A percentile compares a stretch with the other conserved stretches of the same genome.
These are phyloP conservation scores for Oikopleura albicans DNA, from an alignment of 23 tunicate species.

Conservation along the genomic window DNA sequence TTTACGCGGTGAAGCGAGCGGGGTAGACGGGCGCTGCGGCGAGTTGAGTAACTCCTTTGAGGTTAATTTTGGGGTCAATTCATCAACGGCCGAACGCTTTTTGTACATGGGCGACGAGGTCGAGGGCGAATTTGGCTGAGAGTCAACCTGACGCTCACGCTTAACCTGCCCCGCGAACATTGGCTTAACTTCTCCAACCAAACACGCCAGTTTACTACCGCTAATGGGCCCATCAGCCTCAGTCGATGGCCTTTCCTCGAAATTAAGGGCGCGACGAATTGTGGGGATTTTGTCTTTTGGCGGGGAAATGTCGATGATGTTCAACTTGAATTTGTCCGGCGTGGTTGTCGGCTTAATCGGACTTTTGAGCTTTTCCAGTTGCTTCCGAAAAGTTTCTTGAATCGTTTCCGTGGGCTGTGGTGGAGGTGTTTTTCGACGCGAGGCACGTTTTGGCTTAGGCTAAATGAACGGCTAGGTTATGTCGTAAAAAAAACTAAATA, in stretches of 20 bases:
- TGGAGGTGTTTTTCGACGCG: neutral
- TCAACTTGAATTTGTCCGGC: neutral
- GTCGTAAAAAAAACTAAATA: too few species aligned
- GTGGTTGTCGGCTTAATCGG: neutral
- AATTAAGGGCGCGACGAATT: neutral
- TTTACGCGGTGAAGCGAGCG: neutral
- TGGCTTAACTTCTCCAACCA: neutral
- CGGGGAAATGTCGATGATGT: neutral
- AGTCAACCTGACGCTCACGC: neutral
- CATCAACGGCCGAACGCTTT: neutral
- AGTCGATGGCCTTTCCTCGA: neutral
- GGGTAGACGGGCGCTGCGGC: neutral
- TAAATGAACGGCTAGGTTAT: too few species aligned
- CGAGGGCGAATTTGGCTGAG: slow-evolving; percentile 16
- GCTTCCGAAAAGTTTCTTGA: neutral
- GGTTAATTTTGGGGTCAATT: neutral
- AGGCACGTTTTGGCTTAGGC: too few species aligned
- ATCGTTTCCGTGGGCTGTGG: neutral
- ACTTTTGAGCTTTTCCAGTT: neutral
- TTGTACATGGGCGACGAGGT: slow-evolving; percentile 13
- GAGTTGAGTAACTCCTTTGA: neutral
- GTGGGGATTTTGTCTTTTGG: neutral
- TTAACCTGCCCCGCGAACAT: neutral
- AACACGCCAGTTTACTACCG: neutral
- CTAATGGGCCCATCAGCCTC: neutral